These are phyloP conservation scores for Mesembrinibis cayennensis DNA, from an alignment of 2,113 vertebrate genomes.

Conservation along the genomic window DNA sequence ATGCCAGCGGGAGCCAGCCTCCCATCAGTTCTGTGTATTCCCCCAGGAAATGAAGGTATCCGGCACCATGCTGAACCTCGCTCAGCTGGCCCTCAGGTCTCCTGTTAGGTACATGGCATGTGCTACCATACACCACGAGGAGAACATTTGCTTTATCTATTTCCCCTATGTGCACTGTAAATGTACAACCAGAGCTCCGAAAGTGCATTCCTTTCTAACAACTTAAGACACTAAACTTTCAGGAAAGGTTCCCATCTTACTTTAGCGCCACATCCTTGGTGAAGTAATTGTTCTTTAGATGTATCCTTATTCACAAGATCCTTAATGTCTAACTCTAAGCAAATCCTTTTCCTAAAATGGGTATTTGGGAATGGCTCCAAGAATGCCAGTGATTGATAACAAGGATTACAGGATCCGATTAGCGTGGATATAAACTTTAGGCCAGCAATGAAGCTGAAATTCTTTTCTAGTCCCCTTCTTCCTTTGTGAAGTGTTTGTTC, in stretches of 20 bases:
- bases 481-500: constrained; percentile 47
- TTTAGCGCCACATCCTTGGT: not conserved
- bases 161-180: not conserved
- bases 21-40: not conserved
- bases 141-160: not conserved
- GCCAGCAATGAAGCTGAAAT: not conserved
- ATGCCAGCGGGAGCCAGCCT: not conserved
- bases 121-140: not conserved
- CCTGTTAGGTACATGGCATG: not conserved
- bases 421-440: constrained; percentile 26
- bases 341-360: constrained; percentile 47
- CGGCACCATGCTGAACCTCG: not conserved
- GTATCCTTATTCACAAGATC: constrained; percentile 7
- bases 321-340: constrained; percentile 6
- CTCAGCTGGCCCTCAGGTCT: not conserved
- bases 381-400: constrained; percentile 50
- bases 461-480: constrained; percentile 35
- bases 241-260: not conserved
- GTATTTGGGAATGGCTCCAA: constrained; percentile 40
- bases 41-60: not conserved
- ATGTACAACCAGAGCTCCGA: not conserved
- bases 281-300: not conserved
- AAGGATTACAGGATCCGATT: constrained; percentile 13
- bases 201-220: not conserved
- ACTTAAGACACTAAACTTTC: not conserved